phyloP scores from a whole-genome alignment of 2,888 invertebrate species.

The Diadegma fenestrale region DNA sequence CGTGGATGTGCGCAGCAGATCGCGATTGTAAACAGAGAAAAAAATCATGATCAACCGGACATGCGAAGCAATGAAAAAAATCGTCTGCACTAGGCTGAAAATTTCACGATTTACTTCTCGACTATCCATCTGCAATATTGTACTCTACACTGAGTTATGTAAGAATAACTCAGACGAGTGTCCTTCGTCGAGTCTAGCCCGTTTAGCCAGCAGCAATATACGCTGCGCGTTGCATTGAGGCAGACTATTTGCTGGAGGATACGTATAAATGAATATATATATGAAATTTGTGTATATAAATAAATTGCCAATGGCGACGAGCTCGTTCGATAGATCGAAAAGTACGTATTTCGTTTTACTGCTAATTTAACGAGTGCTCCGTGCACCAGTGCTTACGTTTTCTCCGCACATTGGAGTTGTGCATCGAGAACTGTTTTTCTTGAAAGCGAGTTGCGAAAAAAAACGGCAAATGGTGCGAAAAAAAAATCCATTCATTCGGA shows the following conservation, averaged over 20 bases:
- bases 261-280: slow-evolving; percentile 3
- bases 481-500: not conserved
- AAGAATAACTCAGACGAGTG: slow-evolving; percentile 53
- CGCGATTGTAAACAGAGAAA: not conserved
- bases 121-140: slow-evolving; percentile 33
- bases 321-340: slow-evolving; percentile 40
- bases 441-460: not conserved
- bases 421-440: not conserved
- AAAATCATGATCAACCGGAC: not conserved
- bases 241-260: slow-evolving; percentile 35
- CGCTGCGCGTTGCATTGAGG: slow-evolving; percentile 20
- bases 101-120: slow-evolving; percentile 46
- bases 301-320: slow-evolving; percentile 4
- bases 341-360: slow-evolving; percentile 20
- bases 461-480: not conserved
- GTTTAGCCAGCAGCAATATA: slow-evolving; percentile 38
- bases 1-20: not conserved
- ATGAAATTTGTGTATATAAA: not conserved
- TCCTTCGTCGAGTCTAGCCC: slow-evolving; percentile 52
- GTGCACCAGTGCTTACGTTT: not conserved
- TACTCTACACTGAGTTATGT: slow-evolving; percentile 48
- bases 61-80: not conserved
- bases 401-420: slow-evolving; percentile 5
- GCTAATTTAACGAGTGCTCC: slow-evolving; percentile 19
- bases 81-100: not conserved